phyloP scores from a whole-genome alignment of 1,140 invertebrate genomes.

The Camponotus pennsylvanicus region DNA sequence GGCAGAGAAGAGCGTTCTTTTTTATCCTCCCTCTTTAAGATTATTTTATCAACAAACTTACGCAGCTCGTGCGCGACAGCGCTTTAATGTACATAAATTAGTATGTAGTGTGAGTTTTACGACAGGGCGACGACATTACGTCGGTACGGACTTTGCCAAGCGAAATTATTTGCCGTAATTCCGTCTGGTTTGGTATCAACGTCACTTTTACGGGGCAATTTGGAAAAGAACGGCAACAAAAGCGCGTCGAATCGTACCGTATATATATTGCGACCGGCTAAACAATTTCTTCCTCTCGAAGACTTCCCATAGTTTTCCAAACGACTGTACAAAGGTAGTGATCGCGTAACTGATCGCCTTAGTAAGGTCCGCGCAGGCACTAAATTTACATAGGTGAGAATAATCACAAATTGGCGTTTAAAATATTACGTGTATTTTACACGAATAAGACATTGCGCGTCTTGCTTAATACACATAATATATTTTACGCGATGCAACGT shows the following conservation, averaged over 20 bases:
- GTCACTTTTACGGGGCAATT: neutral
- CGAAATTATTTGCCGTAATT: constrained; percentile 41
- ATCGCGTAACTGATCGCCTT: constrained; percentile 83
- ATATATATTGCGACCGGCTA: constrained; percentile 52
- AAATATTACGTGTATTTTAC: constrained; percentile 80
- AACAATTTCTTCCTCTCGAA: constrained; percentile 80
- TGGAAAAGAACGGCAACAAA: neutral
- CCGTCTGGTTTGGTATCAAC: neutral
- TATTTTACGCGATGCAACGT: constrained; percentile 71
- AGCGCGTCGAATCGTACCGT: constrained; percentile 3
- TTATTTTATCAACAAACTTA: constrained; percentile 40
- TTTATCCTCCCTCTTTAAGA: neutral
- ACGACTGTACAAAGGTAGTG: constrained; percentile 83
- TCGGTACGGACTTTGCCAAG: constrained; percentile 10
- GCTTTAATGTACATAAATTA: constrained; percentile 57
- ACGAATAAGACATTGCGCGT: constrained; percentile 58
- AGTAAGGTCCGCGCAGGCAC: constrained; percentile 81
- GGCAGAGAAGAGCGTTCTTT: neutral
- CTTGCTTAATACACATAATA: constrained; percentile 79
- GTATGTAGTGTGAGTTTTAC: constrained; percentile 4
- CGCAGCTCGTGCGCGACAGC: constrained; percentile 18
- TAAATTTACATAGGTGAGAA: constrained; percentile 79
- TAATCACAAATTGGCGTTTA: constrained; percentile 78
- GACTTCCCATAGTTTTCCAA: constrained; percentile 82
- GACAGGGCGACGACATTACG: constrained; percentile 15